Base-by-base conservation (phyloP, 1,140 invertebrate species). In the Oscheius sp. region DNA sequence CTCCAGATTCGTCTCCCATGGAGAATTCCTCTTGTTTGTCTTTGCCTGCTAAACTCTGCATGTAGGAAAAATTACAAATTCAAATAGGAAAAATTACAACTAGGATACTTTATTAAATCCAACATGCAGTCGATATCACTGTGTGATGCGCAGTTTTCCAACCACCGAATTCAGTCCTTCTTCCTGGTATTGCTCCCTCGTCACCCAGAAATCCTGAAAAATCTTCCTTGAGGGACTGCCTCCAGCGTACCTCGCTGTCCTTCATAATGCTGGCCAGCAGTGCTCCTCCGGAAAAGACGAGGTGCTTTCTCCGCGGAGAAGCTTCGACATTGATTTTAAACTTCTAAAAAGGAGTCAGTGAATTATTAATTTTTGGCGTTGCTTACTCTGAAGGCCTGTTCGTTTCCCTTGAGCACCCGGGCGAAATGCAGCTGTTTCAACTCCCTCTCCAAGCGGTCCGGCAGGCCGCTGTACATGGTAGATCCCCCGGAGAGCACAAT, bases 301-400 rank as follows among this genome's bases (percentile, higher is more conserved):
- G 97, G 86, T 99, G 95, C 87, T 99, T 99, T 77, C 96, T 89
- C 73, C 94, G 88, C 0, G 96, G 95, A 0, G 95, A 95, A 86
- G 98, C 96, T 87, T 99, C 96, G 78, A 99, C 97, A 77, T 94
- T 91, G 75, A 99, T 97, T 88, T 99, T 99, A 86, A 99, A 98
- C 91, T 98, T 99, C 92, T 96, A 85, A 26, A 89, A 86, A 69
- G 32, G 15, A 20, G 18, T 66, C 93, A n/a, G n/a, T n/a, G n/a
- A n/a, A n/a, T n/a, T n/a, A n/a, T n/a, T n/a, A n/a, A n/a, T n/a
- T n/a, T n/a, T n/a, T n/a, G n/a, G n/a, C n/a, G n/a, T n/a, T n/a
- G n/a, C n/a, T n/a, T n/a, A n/a, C n/a, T 79, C 91, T 90, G 76
- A 95, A 87, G 82, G 93, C 93, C 70, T 93, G 90, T 13, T 90